A percentile compares a stretch with the other conserved stretches of the same genome.
These are phyloP conservation scores for Lacerta bilineata DNA, from an alignment of 2,797 vertebrate genomes.

Conservation along the genomic window DNA sequence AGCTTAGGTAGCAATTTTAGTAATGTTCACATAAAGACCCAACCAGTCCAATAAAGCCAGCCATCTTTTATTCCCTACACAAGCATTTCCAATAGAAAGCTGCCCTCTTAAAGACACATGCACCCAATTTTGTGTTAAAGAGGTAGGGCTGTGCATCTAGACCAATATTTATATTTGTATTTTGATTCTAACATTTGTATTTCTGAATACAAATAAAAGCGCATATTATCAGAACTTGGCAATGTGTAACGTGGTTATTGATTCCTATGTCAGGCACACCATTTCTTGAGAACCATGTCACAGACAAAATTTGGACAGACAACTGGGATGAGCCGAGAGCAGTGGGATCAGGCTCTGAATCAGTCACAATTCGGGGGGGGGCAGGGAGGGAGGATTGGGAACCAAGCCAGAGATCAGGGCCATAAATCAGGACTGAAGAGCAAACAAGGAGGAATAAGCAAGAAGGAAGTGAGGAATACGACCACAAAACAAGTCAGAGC, in stretches of 20 bases:
- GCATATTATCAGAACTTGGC: constrained; percentile 78
- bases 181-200: constrained; percentile 82
- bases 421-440: too few species aligned
- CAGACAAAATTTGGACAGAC: too few species aligned
- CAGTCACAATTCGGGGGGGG: too few species aligned
- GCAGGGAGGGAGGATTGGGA: too few species aligned
- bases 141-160: constrained; percentile 71
- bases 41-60: constrained; percentile 54
- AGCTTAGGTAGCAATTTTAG: constrained; percentile 70
- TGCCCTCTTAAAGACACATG: constrained; percentile 10
- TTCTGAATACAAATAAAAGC: constrained; percentile 83
- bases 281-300: not conserved
- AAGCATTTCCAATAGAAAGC: constrained; percentile 24
- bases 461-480: too few species aligned
- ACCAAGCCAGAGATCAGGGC: too few species aligned
- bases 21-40: constrained; percentile 47
- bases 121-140: constrained; percentile 72
- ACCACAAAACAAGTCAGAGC: too few species aligned
- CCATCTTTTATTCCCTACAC: constrained; percentile 53
- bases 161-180: constrained; percentile 81
- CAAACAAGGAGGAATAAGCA: too few species aligned
- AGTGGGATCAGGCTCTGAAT: too few species aligned
- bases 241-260: constrained; percentile 22
- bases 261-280: not conserved
- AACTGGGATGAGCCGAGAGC: too few species aligned